Conservation (phyloP, 2,888 invertebrate species). For the Griposia aprilina region DNA sequence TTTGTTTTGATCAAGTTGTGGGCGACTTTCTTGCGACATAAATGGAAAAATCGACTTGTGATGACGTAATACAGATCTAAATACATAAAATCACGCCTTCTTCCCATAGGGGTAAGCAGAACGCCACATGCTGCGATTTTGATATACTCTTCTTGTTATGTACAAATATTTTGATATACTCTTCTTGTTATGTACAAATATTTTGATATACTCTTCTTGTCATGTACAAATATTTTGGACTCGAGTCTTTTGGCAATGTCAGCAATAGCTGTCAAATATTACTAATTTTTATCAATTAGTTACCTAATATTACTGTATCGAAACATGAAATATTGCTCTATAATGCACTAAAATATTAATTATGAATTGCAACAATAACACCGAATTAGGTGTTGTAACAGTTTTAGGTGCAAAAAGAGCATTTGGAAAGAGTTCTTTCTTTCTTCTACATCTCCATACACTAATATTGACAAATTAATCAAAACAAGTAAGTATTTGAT, state of each 20-base stretch:
- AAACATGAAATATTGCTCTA: neutral
- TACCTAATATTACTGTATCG: neutral
- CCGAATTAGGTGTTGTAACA: neutral
- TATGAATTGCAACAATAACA: neutral
- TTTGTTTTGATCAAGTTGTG: slow-evolving; percentile 40
- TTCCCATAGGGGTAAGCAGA: neutral
- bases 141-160: neutral
- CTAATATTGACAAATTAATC: neutral
- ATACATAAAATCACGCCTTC: neutral
- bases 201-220: neutral
- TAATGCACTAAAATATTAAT: neutral
- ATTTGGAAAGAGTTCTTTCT: neutral
- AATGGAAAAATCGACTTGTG: slow-evolving; percentile 35
- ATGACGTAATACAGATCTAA: slow-evolving; percentile 38
- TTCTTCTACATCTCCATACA: neutral
- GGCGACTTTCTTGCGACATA: slow-evolving; percentile 58
- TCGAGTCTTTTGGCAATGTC: neutral
- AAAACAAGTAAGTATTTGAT: neutral
- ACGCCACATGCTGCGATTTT: neutral
- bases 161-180: too few species aligned
- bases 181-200: neutral
- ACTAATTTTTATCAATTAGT: neutral
- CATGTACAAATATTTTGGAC: too few species aligned
- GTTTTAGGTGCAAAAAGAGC: neutral
- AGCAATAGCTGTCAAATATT: neutral